Base-by-base conservation (phyloP, 2,113 vertebrate genomes). In the Artemisiospiza belli region DNA sequence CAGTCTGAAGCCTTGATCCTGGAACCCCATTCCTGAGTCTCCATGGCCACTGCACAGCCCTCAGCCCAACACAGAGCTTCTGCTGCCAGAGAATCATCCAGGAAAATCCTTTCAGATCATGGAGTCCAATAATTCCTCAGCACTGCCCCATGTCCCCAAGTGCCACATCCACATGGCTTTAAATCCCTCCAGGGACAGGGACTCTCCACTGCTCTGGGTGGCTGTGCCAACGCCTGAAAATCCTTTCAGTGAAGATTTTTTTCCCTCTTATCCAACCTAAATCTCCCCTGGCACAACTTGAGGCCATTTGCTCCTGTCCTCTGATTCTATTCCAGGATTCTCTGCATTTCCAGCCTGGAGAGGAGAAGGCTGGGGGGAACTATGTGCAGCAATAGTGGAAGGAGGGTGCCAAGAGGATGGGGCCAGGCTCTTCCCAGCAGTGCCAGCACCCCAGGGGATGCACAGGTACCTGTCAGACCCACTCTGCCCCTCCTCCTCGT, bases 21-120 rank as follows among this genome's bases (percentile, higher is more conserved):
- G 12, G 14, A 25, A 55, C 8, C 15, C 9, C 3, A 37, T 35
- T 75, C n/a, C 55, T 5, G 25, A 57, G 47, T 27, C 23, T 47
- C 37, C 2, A 6, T 3, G 35, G 47, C 0, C 8, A 49, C 1
- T 8, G 28, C 74, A 11, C 55, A n/a, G 52, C 0, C 0, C 59
- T 30, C 55, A 35, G 54, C 43, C 58, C 25, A 35, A 46, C 4
- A 25, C 25, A 6, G 22, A 69, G 22, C 12, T 37, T 19, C 44
- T 37, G 51, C 12, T 24, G 43, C 31, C 12, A 2, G 11, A 33
- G 17, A 51, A 11, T 20, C 33, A 20, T 28, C 4, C 16, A 23
- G 46, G 39, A 52, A 81, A 67, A 37, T 24, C 46, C 52, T 24
- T 66, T 9, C n/a, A 61, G 20, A 54, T 15, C 54, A 33, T 2